These are phyloP conservation scores for Trachymyrmex cornetzi DNA, from an alignment of 1,140 invertebrate genomes.

Conservation along the genomic window DNA sequence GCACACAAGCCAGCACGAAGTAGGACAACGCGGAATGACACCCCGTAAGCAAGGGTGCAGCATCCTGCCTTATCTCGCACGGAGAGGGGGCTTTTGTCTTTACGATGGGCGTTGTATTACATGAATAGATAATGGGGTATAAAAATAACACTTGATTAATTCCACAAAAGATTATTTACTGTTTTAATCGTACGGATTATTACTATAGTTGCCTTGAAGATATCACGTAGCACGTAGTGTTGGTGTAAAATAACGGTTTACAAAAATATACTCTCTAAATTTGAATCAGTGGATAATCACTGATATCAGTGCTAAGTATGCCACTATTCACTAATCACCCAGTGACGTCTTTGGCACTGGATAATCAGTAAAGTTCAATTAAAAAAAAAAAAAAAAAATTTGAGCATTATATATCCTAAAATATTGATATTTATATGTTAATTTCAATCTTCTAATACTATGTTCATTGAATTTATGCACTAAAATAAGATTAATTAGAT, in stretches of 20 bases:
- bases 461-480: too few relatives aligned
- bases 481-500: too few relatives aligned
- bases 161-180: neutral
- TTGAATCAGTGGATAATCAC: too few relatives aligned
- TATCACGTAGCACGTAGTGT: neutral
- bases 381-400: too few relatives aligned
- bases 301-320: too few relatives aligned
- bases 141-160: neutral
- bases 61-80: conserved; percentile 28
- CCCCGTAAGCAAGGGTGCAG: conserved; percentile 40
- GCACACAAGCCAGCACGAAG: conserved; percentile 21
- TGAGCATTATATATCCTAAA: too few relatives aligned
- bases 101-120: neutral
- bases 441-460: too few relatives aligned
- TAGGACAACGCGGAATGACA: conserved; percentile 65
- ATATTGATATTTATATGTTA: too few relatives aligned
- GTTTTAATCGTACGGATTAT: neutral
- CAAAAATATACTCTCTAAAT: too few relatives aligned
- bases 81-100: neutral
- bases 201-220: neutral
- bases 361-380: too few relatives aligned
- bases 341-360: too few relatives aligned
- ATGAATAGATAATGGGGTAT: neutral
- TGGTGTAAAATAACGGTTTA: neutral
- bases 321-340: too few relatives aligned